Percentiles rank a stretch among this genome's conserved stretches.
Conservation (phyloP, 2,113 vertebrate species). For the Numida meleagris region DNA sequence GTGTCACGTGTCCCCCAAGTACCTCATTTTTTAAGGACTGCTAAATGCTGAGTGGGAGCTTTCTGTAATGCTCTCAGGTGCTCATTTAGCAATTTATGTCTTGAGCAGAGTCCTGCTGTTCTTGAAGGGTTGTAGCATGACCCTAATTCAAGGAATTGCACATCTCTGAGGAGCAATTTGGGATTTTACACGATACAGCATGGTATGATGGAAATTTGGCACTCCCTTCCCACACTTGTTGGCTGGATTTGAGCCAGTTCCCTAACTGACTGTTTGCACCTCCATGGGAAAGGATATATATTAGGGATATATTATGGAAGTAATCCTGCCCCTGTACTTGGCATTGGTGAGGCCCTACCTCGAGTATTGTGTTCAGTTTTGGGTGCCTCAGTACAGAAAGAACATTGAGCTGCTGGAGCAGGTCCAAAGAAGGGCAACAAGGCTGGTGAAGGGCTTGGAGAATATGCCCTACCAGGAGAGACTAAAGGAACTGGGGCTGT, state of each 20-base stretch:
- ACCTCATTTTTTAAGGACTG: background rate
- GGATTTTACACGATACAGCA: background rate
- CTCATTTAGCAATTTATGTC: background rate
- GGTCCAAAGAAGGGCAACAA: too few relatives aligned
- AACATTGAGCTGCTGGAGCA: too few relatives aligned
- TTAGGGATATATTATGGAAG: too few relatives aligned
- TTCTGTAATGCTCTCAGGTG: background rate
- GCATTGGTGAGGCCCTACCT: too few relatives aligned
- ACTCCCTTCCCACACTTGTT: background rate
- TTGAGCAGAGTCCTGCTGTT: fast-evolving
- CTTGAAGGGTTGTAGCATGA: background rate
- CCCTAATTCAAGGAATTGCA: background rate
- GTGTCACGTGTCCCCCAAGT: background rate
- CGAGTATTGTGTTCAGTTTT: too few relatives aligned
- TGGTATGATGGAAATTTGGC: background rate
- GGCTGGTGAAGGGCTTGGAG: too few relatives aligned
- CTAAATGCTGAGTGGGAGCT: background rate
- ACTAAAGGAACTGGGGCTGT: too few relatives aligned
- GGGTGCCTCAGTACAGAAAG: too few relatives aligned
- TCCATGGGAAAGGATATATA: background rate
- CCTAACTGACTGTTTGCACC: background rate
- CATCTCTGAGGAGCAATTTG: background rate
- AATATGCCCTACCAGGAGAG: too few relatives aligned
- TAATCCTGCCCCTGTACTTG: too few relatives aligned
- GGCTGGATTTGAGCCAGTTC: background rate